Percentiles rank a stretch among this genome's conserved stretches.
Conservation (phyloP, 2,113 vertebrate genomes). For the Scomber scombrus region DNA sequence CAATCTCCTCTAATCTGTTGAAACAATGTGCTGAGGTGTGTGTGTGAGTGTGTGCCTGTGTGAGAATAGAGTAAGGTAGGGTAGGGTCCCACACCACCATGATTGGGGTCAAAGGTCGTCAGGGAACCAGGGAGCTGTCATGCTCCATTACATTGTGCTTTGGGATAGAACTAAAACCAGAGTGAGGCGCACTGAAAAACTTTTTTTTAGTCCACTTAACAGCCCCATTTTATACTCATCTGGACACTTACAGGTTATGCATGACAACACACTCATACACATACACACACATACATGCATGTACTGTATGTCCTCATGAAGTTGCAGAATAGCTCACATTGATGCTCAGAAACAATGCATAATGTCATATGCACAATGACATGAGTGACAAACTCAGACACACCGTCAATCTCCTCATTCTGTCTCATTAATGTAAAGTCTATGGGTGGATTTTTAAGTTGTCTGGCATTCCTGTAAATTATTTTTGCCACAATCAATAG, state of each 20-base stretch:
- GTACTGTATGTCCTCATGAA: constrained; percentile 32
- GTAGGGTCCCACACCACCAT: constrained; percentile 74
- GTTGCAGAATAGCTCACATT: neutral
- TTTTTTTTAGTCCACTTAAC: constrained; percentile 55
- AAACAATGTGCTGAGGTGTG: constrained; percentile 79
- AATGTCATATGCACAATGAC: neutral
- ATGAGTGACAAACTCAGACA: too few relatives aligned
- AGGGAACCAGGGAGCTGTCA: constrained; percentile 83
- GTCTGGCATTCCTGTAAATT: too few relatives aligned
- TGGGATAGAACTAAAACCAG: constrained; percentile 72
- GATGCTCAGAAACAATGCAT: neutral
- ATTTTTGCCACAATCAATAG: too few relatives aligned
- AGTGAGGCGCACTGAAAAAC: constrained; percentile 49
- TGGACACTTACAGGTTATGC: constrained; percentile 55
- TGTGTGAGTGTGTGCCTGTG: constrained; percentile 49
- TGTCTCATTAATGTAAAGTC: too few relatives aligned
- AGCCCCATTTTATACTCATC: constrained; percentile 63
- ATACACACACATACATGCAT: neutral
- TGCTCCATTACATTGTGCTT: constrained; percentile 80
- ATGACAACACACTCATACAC: constrained; percentile 40
- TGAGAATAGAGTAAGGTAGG: constrained; percentile 48
- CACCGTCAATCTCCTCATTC: too few relatives aligned
- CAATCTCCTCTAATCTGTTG: constrained; percentile 78
- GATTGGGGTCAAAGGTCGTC: constrained; percentile 80
- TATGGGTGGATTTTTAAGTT: too few relatives aligned